Base-by-base conservation (phyloP, 1,140 invertebrate genomes). In the Tetramorium simillimum region DNA sequence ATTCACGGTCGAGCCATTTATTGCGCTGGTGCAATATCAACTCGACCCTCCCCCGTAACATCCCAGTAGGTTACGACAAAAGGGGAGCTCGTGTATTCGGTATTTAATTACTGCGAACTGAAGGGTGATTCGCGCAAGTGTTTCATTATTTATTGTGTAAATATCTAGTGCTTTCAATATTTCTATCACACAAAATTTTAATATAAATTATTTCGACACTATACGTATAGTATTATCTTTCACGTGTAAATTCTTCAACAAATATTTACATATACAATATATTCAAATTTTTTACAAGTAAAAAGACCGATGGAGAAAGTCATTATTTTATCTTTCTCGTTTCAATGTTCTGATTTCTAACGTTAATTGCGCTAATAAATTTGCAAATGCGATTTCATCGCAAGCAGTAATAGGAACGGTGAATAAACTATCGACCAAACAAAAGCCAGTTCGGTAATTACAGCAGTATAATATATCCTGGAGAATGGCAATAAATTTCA, bases 81-180 rank as follows among this genome's bases (percentile, higher is more conserved):
- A 76, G 77, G 80, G 77, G 62, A 89, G 92, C 92, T 91, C 92
- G 91, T 92, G 92, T 94, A 92, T 92, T 88, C 86, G 94, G 93
- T 94, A 94, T 95, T 95, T 94, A 94, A 94, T 94, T 94, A 94
- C 91, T 91, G 90, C 77, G 88, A 91, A 93, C 92, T 86, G 92
- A 93, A 37, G 93, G 93, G 93, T 88, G 91, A 92, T 92, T 80
- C 72, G 51, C 65, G 86, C 91, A 92, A 93, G 92, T 92, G 89
- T 91, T 70, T 53, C 49, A 81, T 81, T 81, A 81, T 70, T 81
- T 81, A 81, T 70, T 24, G 18, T 21, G 33, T 21, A 51, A 69
- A 58, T 70, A 69, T 70, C 21, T 63, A 49, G 0, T 21, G 49
- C 33, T n/a, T 56, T 67, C 16, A 62, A 62, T 60, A 24, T 77